These are phyloP conservation scores for Craseonycteris thonglongyai DNA, from an alignment of 2,113 vertebrate genomes.

Conservation along the genomic window DNA sequence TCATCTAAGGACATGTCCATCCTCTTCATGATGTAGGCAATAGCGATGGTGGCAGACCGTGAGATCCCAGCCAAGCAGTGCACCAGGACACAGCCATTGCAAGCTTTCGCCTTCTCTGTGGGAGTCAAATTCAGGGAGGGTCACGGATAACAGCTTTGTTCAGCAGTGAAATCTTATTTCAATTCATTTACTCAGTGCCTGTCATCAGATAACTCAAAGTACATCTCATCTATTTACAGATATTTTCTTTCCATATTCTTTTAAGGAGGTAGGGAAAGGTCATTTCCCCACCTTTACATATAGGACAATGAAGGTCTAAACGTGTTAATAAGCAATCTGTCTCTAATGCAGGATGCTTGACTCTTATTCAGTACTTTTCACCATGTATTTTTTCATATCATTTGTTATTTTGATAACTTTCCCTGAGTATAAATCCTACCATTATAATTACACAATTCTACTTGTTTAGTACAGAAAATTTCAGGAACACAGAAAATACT, in stretches of 20 bases:
- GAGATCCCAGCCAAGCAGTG: conserved; percentile 86
- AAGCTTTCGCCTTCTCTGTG: conserved; percentile 94
- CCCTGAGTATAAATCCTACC: not conserved
- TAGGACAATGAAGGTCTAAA: not conserved
- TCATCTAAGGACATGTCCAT: conserved; percentile 87
- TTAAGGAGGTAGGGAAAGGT: not conserved
- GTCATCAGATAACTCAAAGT: not conserved
- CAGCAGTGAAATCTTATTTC: not conserved
- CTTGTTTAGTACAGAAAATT: not conserved
- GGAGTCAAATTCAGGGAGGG: conserved; percentile 41
- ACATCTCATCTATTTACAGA: not conserved
- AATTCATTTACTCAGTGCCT: not conserved
- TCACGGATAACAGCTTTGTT: not conserved
- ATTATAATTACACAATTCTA: not conserved
- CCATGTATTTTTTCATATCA: no score
- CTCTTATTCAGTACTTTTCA: not conserved
- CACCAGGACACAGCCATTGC: conserved; percentile 81
- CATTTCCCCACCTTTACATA: not conserved
- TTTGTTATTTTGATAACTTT: not conserved
- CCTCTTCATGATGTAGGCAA: conserved; percentile 88
- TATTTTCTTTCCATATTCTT: not conserved
- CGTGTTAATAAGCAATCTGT: not conserved
- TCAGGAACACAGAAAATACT: not conserved
- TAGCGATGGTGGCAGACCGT: conserved; percentile 85
- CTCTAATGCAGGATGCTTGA: not conserved